phyloP scores from a whole-genome alignment of 2,888 invertebrate genomes.

The Germaria angustata region DNA sequence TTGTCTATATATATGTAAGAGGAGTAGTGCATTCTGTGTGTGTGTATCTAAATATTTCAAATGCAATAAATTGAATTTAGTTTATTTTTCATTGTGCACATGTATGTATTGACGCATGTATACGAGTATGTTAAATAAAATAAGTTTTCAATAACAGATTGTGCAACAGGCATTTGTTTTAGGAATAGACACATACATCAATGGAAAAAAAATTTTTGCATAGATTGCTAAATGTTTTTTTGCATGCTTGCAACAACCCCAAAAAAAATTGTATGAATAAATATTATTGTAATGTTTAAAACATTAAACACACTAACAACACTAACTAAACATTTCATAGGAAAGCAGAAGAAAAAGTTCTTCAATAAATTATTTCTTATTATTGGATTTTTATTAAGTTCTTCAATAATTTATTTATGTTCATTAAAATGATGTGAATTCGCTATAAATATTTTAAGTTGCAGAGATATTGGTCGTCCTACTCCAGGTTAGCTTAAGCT shows the following conservation, averaged over 20 bases:
- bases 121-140: slow-evolving; percentile 7
- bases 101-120: not conserved
- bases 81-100: slow-evolving; percentile 9
- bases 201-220: not conserved
- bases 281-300: slow-evolving; percentile 22
- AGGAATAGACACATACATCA: not conserved
- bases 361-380: too few relatives aligned
- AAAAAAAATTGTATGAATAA: slow-evolving; percentile 32
- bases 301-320: slow-evolving; percentile 4
- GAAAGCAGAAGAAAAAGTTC: not conserved
- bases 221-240: not conserved
- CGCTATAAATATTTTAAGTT: too few relatives aligned
- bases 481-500: too few relatives aligned
- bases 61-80: slow-evolving; percentile 57
- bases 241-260: slow-evolving; percentile 9
- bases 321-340: not conserved
- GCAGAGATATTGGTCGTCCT: too few relatives aligned
- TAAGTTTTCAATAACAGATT: slow-evolving; percentile 43
- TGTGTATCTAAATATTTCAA: slow-evolving; percentile 60
- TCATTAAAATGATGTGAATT: too few relatives aligned
- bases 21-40: not conserved
- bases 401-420: too few relatives aligned
- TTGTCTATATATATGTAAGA: slow-evolving; percentile 9
- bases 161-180: slow-evolving; percentile 62
- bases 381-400: too few relatives aligned